Evolutionary conservation across 2,888 invertebrate genomes (phyloP).

Genomic region (Dicyrtoma fusca): DNA sequence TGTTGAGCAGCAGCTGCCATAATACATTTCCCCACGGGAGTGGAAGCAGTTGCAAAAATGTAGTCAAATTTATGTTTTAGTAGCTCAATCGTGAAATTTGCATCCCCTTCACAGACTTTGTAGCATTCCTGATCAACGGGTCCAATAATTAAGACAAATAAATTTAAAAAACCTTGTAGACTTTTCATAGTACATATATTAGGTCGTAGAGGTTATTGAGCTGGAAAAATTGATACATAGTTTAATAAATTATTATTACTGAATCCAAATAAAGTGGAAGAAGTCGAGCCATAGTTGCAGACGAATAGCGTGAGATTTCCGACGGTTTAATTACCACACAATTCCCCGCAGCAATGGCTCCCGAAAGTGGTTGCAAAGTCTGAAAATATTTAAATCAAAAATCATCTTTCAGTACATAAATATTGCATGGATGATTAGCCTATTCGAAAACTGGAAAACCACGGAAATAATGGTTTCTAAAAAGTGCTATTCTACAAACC

Average conservation of each 20-base stretch:
- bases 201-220: too few relatives aligned
- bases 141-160: too few relatives aligned
- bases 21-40: slow-evolving; percentile 81
- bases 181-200: too few relatives aligned
- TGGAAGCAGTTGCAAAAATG: slow-evolving; percentile 80
- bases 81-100: slow-evolving; percentile 81
- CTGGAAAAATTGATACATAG: too few relatives aligned
- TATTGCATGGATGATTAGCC: too few relatives aligned
- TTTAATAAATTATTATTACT: neutral
- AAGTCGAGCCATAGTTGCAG: slow-evolving; percentile 72
- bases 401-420: too few relatives aligned
- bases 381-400: too few relatives aligned
- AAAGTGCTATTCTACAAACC: too few relatives aligned
- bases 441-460: too few relatives aligned
- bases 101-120: slow-evolving; percentile 78
- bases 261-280: slow-evolving; percentile 83
- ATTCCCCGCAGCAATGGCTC: slow-evolving; percentile 68
- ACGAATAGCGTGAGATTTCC: slow-evolving; percentile 76
- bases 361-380: slow-evolving; percentile 73
- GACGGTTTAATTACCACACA: slow-evolving; percentile 94
- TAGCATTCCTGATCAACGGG: slow-evolving; percentile 74
- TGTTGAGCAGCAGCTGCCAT: slow-evolving; percentile 74
- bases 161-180: too few relatives aligned
- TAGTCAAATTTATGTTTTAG: slow-evolving; percentile 90
- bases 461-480: too few relatives aligned